Evolutionary conservation across 2,888 invertebrate species (phyloP).

Genomic region (Cheilosia pagana): DNA sequence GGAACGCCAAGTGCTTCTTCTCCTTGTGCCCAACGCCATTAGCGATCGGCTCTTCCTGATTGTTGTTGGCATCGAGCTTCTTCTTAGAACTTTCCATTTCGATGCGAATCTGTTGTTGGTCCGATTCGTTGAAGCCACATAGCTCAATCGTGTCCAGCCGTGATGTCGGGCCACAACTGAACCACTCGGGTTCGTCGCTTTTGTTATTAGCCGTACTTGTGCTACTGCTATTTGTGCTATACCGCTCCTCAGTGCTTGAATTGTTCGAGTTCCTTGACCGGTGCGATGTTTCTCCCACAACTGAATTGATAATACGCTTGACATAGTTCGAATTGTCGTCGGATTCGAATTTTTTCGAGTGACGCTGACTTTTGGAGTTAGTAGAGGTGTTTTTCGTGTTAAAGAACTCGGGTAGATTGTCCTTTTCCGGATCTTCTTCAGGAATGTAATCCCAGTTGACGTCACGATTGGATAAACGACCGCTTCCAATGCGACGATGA

Average conservation of each 20-base stretch:
- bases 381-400: constrained; percentile 44
- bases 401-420: constrained; percentile 57
- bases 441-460: constrained; percentile 78
- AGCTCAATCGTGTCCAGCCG: constrained; percentile 82
- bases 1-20: constrained; percentile 74
- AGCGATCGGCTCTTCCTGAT: constrained; percentile 27
- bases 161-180: constrained; percentile 82
- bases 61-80: constrained; percentile 59
- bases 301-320: constrained; percentile 80
- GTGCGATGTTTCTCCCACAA: constrained; percentile 77
- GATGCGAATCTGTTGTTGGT: constrained; percentile 76
- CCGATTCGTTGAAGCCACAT: constrained; percentile 81
- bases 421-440: constrained; percentile 49
- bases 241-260: constrained; percentile 78
- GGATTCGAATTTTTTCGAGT: constrained; percentile 37
- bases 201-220: constrained; percentile 74
- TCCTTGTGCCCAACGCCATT: constrained; percentile 55
- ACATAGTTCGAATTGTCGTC: constrained; percentile 80
- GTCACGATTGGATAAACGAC: constrained; percentile 79
- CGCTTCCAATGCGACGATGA: constrained; percentile 82
- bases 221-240: constrained; percentile 68
- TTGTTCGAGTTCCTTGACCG: constrained; percentile 43
- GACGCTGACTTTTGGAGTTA: constrained; percentile 30
- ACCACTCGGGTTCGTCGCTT: constrained; percentile 82
- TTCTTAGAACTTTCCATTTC: constrained; percentile 51